These are phyloP conservation scores for Liparis tanakae DNA, from an alignment of 2,797 vertebrate genomes.

Conservation along the genomic window DNA sequence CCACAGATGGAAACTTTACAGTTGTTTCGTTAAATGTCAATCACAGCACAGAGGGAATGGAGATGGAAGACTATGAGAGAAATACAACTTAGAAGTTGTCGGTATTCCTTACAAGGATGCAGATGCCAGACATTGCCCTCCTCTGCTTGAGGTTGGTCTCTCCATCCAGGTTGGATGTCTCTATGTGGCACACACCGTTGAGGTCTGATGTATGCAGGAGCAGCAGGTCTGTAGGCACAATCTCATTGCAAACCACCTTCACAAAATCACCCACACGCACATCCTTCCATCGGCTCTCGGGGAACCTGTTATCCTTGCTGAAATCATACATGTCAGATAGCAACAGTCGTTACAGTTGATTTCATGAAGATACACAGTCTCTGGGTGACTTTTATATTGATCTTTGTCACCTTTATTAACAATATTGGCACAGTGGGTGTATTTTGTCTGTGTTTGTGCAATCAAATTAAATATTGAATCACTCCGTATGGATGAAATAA, in stretches of 20 bases:
- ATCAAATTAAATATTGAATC: conserved; percentile 36
- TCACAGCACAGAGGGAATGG: neutral
- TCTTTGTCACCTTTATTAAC: conserved; percentile 25
- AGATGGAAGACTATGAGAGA: neutral
- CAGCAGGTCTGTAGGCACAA: conserved; percentile 92
- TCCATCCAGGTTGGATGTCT: conserved; percentile 93
- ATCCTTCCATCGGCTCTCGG: conserved; percentile 90
- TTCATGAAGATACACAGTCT: neutral
- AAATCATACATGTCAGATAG: conserved; percentile 32
- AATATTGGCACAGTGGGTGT: neutral
- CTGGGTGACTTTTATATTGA: neutral
- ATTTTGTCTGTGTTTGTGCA: conserved; percentile 17
- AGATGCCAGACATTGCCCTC: conserved; percentile 82
- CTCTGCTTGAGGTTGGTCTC: conserved; percentile 97
- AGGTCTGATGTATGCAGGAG: conserved; percentile 91
- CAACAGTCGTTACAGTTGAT: conserved; percentile 6
- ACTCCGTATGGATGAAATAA: conserved; percentile 13
- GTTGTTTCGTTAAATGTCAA: conserved; percentile 3
- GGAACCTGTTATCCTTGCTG: conserved; percentile 83
- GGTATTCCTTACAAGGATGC: conserved; percentile 74
- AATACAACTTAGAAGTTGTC: neutral
- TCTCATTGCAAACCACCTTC: conserved; percentile 89
- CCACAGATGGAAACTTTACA: neutral
- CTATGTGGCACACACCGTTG: conserved; percentile 88
- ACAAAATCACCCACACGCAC: conserved; percentile 93